phyloP scores from a whole-genome alignment of 2,797 vertebrate species.

The Nannoperca obscura region DNA sequence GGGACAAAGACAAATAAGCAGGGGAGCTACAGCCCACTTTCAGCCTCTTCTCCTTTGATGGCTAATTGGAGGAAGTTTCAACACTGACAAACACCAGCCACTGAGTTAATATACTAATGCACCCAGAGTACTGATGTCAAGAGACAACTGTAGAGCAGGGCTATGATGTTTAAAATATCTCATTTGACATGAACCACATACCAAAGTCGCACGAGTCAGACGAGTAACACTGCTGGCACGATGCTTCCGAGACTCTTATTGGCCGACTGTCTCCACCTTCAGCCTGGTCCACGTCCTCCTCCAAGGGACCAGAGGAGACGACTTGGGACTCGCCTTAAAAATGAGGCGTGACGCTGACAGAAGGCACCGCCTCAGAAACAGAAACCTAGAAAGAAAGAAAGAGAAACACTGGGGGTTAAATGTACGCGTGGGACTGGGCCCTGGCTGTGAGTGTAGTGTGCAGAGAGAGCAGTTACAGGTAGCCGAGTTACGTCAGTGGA shows the following conservation, averaged over 20 bases:
- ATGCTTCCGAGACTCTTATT: slow-evolving; percentile 69
- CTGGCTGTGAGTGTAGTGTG: slow-evolving; percentile 16
- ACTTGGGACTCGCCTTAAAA: slow-evolving; percentile 73
- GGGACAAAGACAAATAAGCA: slow-evolving; percentile 52
- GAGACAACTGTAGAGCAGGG: neutral
- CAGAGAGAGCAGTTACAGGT: slow-evolving; percentile 51
- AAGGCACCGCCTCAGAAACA: slow-evolving; percentile 61
- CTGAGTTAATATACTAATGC: slow-evolving; percentile 27
- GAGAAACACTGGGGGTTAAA: slow-evolving; percentile 4
- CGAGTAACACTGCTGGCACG: slow-evolving; percentile 69
- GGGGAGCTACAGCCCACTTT: slow-evolving; percentile 57
- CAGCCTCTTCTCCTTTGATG: slow-evolving; percentile 72
- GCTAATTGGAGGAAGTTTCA: slow-evolving; percentile 72
- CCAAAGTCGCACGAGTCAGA: slow-evolving; percentile 64
- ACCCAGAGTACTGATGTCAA: slow-evolving; percentile 14
- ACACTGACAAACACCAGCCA: slow-evolving; percentile 74
- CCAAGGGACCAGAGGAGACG: slow-evolving; percentile 71
- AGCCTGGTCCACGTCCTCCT: slow-evolving; percentile 33
- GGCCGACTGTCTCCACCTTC: slow-evolving; percentile 48
- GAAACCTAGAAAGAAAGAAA: slow-evolving; percentile 20
- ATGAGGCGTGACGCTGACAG: slow-evolving; percentile 70
- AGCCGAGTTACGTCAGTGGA: slow-evolving; percentile 50
- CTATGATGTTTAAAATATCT: slow-evolving; percentile 38
- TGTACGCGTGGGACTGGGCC: slow-evolving; percentile 1
- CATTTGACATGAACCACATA: slow-evolving; percentile 33